phyloP scores from a whole-genome alignment of 2,797 vertebrate species.

The Anabas testudineus region DNA sequence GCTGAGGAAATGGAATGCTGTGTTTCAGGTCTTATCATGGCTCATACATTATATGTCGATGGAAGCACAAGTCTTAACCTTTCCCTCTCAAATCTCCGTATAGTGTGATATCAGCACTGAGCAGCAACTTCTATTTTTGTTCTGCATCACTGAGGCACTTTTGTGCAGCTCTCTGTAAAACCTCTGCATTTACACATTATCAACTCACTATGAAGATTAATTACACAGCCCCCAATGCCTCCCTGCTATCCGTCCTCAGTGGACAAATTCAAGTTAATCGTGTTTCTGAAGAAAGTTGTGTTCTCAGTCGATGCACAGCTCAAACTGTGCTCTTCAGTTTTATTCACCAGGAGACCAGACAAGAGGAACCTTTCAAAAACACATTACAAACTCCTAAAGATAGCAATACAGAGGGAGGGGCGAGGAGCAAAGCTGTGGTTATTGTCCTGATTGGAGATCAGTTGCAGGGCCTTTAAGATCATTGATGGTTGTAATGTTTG shows the following conservation, averaged over 20 bases:
- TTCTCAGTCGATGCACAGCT: background rate
- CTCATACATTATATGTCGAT: constrained; percentile 52
- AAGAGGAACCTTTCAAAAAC: background rate
- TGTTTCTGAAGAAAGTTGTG: background rate
- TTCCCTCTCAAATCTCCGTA: constrained; percentile 42
- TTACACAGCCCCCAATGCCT: background rate
- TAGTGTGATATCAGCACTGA: constrained; percentile 49
- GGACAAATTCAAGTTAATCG: background rate
- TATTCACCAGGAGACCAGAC: background rate
- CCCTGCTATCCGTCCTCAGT: constrained; percentile 5
- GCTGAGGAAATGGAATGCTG: constrained; percentile 51
- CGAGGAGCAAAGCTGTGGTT: too few species aligned
- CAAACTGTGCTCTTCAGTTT: background rate
- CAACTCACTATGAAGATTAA: constrained; percentile 39
- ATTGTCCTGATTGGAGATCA: too few species aligned
- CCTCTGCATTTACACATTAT: constrained; percentile 30
- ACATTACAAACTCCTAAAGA: background rate
- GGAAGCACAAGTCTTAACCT: constrained; percentile 50
- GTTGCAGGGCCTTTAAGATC: too few species aligned
- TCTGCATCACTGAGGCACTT: constrained; percentile 37
- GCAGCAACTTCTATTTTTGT: constrained; percentile 58
- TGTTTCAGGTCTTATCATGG: constrained; percentile 51
- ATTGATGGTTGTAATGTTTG: too few species aligned
- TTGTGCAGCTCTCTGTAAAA: constrained; percentile 32
- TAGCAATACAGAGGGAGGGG: background rate